Evolutionary conservation across 1,140 invertebrate species (phyloP).

Genomic region (Microplitis demolitor): DNA sequence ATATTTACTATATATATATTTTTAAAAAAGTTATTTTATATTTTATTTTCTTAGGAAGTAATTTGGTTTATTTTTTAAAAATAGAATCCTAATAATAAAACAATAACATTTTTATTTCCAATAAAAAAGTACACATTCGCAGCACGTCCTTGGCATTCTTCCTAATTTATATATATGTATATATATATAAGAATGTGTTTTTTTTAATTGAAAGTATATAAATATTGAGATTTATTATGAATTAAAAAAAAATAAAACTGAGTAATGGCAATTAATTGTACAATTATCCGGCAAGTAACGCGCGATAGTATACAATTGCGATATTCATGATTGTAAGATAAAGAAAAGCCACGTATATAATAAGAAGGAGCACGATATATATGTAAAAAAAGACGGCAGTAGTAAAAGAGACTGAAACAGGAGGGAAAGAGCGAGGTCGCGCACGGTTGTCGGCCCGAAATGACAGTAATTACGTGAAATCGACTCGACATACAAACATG

Average conservation of each 20-base stretch:
- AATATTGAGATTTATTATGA: too few species aligned
- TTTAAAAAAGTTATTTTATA: too few species aligned
- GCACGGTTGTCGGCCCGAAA: conserved; percentile 22
- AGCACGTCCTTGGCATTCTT: conserved; percentile 11
- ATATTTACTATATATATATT: too few species aligned
- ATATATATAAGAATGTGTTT: background rate
- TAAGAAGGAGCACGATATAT: background rate
- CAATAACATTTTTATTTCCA: background rate
- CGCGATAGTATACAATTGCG: background rate
- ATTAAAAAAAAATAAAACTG: too few species aligned
- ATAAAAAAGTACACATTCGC: background rate
- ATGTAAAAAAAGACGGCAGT: background rate
- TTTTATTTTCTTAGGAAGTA: too few species aligned
- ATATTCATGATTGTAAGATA: background rate
- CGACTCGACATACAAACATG: background rate
- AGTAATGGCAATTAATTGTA: too few species aligned
- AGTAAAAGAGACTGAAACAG: conserved; percentile 9
- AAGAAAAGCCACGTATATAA: conserved; percentile 8
- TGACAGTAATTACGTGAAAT: conserved; percentile 21
- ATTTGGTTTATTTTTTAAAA: too few species aligned
- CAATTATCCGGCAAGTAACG: background rate
- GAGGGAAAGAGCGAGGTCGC: conserved; percentile 13
- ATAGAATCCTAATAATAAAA: background rate
- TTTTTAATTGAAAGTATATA: too few species aligned
- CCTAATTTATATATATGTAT: background rate